These are phyloP conservation scores for Hirudinaria manillensis DNA, from an alignment of 2,888 invertebrate genomes.

Conservation along the genomic window DNA sequence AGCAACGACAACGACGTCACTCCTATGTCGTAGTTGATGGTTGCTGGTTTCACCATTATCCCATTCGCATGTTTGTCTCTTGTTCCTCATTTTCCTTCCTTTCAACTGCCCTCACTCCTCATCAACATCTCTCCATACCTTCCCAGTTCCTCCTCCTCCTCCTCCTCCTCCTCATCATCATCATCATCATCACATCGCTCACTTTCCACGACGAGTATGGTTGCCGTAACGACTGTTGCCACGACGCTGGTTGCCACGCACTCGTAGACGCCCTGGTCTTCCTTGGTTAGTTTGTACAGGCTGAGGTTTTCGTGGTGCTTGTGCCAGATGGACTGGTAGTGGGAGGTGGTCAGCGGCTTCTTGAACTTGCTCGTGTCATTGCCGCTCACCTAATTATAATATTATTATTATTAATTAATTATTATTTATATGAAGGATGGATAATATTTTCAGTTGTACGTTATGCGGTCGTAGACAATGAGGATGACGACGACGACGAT, in stretches of 20 bases:
- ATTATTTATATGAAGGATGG: no score
- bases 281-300: constrained; percentile 75
- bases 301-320: constrained; percentile 78
- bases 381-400: not conserved
- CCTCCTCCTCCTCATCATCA: constrained; percentile 18
- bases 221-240: constrained; percentile 80
- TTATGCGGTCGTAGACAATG: not conserved
- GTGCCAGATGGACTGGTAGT: constrained; percentile 55
- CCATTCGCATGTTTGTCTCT: not conserved
- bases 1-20: constrained; percentile 74
- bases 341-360: not conserved
- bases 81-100: not conserved
- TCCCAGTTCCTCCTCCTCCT: constrained; percentile 5
- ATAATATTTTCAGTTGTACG: no score
- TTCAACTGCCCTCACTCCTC: not conserved
- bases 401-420: no score
- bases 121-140: not conserved
- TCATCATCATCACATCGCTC: constrained; percentile 28
- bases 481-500: not conserved
- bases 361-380: not conserved
- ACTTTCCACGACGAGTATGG: constrained; percentile 53
- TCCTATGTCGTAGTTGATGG: constrained; percentile 92
- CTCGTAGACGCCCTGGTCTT: constrained; percentile 86
- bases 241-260: constrained; percentile 92
- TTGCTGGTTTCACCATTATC: not conserved